A percentile compares a stretch with the other conserved stretches of the same genome.
These are phyloP conservation scores for Zaprionus taronus DNA, from an alignment of 1,140 invertebrate genomes.

Conservation along the genomic window DNA sequence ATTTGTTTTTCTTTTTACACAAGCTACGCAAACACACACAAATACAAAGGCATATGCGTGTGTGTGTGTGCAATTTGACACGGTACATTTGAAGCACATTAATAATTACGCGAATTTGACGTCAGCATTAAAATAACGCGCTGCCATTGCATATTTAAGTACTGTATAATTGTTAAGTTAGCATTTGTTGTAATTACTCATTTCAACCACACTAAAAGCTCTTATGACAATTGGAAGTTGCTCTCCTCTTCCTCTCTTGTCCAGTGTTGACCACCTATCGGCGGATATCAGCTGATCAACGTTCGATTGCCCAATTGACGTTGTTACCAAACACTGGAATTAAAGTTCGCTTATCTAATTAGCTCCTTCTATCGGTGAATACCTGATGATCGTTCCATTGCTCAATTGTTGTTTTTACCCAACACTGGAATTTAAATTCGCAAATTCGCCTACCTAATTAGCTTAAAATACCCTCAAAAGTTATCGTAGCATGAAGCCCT, in stretches of 20 bases:
- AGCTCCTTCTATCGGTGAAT: neutral
- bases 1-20: neutral
- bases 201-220: neutral
- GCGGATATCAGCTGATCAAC: neutral
- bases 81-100: constrained; percentile 25
- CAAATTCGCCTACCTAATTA: constrained; percentile 15
- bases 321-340: constrained; percentile 5
- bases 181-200: constrained; percentile 3
- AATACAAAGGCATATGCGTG: neutral
- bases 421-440: constrained; percentile 19
- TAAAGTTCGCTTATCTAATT: constrained; percentile 5
- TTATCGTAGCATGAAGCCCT: constrained; percentile 10
- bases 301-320: neutral
- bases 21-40: constrained; percentile 5
- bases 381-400: neutral
- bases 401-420: neutral
- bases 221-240: neutral
- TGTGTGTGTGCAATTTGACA: neutral
- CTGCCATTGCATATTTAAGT: constrained; percentile 17
- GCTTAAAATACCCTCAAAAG: constrained; percentile 23
- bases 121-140: constrained; percentile 14
- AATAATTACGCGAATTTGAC: constrained; percentile 51
- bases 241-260: too few species aligned
- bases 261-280: neutral
- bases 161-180: neutral